Evolutionary conservation across 1,140 invertebrate genomes (phyloP).

Genomic region (Drosophila sp.): DNA sequence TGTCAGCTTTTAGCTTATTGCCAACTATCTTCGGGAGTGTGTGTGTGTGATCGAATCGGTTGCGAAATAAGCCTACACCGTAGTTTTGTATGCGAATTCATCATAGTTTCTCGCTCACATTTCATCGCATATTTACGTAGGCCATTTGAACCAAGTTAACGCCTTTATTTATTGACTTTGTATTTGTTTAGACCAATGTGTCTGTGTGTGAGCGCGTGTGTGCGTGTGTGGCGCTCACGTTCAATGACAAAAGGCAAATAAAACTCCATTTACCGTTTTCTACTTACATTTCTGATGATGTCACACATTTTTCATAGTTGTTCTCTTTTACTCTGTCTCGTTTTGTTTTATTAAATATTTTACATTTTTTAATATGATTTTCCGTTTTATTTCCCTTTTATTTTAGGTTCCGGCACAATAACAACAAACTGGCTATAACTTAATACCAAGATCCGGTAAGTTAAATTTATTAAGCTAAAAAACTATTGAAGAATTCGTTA

Average conservation of each 20-base stretch:
- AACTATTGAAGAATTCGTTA: too few species aligned
- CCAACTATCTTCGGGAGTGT: slow-evolving; percentile 45
- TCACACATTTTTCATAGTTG: slow-evolving; percentile 40
- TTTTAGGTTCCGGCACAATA: slow-evolving; percentile 30
- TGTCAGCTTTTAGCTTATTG: slow-evolving; percentile 78
- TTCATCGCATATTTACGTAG: slow-evolving; percentile 78
- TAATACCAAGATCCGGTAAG: not conserved
- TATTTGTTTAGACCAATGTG: slow-evolving; percentile 61
- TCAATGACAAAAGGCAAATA: slow-evolving; percentile 72
- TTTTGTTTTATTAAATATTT: not conserved
- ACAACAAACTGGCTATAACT: not conserved
- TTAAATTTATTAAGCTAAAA: not conserved
- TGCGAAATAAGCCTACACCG: slow-evolving; percentile 71
- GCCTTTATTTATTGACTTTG: slow-evolving; percentile 77
- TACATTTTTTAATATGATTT: slow-evolving; percentile 2
- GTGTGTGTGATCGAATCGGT: slow-evolving; percentile 36
- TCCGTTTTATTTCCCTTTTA: slow-evolving; percentile 25
- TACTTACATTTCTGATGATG: slow-evolving; percentile 61
- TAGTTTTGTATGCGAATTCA: slow-evolving; percentile 32
- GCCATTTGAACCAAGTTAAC: slow-evolving; percentile 75
- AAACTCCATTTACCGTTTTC: slow-evolving; percentile 75
- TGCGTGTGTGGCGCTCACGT: slow-evolving; percentile 50
- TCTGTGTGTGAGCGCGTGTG: slow-evolving; percentile 24
- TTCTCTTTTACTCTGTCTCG: not conserved
- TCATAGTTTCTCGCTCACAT: slow-evolving; percentile 65